Conservation (phyloP, 1,140 invertebrate genomes). For the Micrasema minimum region DNA sequence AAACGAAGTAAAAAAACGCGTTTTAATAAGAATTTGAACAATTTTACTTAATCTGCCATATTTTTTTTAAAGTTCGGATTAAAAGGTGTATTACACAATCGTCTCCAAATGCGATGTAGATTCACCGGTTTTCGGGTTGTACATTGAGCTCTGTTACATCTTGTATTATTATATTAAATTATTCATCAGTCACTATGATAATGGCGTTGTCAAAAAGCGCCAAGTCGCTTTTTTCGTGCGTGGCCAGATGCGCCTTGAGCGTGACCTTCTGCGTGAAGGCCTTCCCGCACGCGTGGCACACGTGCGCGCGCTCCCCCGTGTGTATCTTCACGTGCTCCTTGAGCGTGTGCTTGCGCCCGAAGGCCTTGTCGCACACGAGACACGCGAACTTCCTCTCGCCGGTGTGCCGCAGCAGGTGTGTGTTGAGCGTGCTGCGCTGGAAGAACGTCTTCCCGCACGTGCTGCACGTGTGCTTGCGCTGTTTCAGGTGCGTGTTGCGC, state of each 20-base stretch:
- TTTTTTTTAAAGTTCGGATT: too few species aligned
- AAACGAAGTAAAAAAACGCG: too few species aligned
- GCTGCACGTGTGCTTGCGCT: constrained; percentile 27
- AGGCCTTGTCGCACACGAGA: constrained; percentile 66
- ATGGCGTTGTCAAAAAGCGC: background rate
- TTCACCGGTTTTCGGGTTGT: too few species aligned
- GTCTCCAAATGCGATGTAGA: too few species aligned
- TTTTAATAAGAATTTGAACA: too few species aligned
- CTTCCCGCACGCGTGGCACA: constrained; percentile 65
- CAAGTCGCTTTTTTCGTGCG: constrained; percentile 55
- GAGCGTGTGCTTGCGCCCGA: constrained; percentile 75
- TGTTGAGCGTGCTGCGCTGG: constrained; percentile 25
- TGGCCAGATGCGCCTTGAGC: constrained; percentile 61
- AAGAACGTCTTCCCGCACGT: constrained; percentile 42
- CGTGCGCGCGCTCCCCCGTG: constrained; percentile 66
- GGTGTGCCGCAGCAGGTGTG: constrained; percentile 71
- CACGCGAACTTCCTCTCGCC: constrained; percentile 73
- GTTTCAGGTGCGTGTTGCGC: constrained; percentile 40
- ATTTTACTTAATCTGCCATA: too few species aligned
- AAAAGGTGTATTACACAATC: too few species aligned
- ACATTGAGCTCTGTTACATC: too few species aligned
- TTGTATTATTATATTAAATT: too few species aligned
- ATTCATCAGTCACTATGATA: background rate
- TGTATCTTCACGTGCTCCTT: constrained; percentile 77
- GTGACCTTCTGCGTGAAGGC: constrained; percentile 66